A percentile compares a stretch with the other conserved stretches of the same genome.
Conservation (phyloP, 1,140 invertebrate genomes). For the Saccostrea glomerata region DNA sequence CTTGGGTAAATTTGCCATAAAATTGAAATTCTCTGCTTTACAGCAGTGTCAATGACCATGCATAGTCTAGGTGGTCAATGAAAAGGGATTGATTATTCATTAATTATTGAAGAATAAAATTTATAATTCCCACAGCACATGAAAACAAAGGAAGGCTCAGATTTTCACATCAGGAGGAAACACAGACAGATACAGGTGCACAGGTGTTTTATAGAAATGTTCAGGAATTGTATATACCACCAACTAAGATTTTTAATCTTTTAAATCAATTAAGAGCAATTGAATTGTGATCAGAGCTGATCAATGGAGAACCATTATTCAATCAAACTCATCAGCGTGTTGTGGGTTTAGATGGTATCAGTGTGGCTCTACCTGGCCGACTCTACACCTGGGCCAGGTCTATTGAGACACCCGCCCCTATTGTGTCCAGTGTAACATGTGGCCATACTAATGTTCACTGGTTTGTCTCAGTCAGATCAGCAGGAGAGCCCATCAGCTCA, state of each 20-base stretch:
- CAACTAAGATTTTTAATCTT: constrained; percentile 8
- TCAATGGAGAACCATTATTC: neutral
- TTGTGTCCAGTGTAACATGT: constrained; percentile 27
- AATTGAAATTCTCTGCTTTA: neutral
- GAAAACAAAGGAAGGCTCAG: neutral
- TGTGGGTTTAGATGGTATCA: constrained; percentile 30
- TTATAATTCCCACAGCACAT: constrained; percentile 13
- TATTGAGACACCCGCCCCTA: constrained; percentile 15
- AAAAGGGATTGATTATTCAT: constrained; percentile 17
- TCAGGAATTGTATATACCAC: neutral
- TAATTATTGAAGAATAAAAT: constrained; percentile 23
- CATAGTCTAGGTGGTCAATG: neutral
- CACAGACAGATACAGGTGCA: neutral
- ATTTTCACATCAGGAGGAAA: constrained; percentile 2
- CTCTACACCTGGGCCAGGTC: constrained; percentile 15
- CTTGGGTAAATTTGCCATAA: constrained; percentile 31
- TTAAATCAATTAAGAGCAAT: constrained; percentile 37
- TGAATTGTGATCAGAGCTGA: constrained; percentile 11
- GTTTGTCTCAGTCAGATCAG: neutral
- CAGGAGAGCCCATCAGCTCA: constrained; percentile 13
- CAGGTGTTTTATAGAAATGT: neutral
- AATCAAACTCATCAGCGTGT: constrained; percentile 33
- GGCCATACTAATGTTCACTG: constrained; percentile 1
- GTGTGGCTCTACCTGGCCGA: neutral
- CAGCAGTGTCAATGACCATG: neutral